A percentile compares a stretch with the other conserved stretches of the same genome.
phyloP scores from a whole-genome alignment of 2,888 invertebrate genomes.

The Epistrophe grossulariae region DNA sequence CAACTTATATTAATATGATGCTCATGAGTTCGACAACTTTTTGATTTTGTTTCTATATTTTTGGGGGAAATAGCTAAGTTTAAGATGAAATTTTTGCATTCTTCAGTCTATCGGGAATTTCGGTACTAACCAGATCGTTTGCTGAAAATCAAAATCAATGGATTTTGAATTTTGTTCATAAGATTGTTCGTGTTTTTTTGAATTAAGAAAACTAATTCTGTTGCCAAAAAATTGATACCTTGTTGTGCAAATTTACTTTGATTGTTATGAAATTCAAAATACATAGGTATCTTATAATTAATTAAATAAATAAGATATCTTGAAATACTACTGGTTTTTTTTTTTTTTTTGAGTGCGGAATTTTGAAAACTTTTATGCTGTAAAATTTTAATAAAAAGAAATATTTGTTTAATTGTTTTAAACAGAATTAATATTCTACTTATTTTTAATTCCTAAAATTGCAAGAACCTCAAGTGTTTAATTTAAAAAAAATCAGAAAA shows the following conservation, averaged over 20 bases:
- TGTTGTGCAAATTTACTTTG: not conserved
- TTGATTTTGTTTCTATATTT: conserved; percentile 17
- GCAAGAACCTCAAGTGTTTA: not conserved
- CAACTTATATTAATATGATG: conserved; percentile 23
- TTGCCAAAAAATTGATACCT: conserved; percentile 14
- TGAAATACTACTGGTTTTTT: not conserved
- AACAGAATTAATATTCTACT: not conserved
- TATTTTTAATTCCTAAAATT: not conserved
- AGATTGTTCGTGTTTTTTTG: conserved; percentile 1
- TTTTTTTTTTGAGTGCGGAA: not conserved
- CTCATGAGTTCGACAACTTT: conserved; percentile 38
- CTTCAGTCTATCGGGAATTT: conserved; percentile 78
- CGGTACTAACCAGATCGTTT: conserved; percentile 76
- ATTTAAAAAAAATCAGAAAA: not conserved
- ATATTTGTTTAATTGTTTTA: not conserved
- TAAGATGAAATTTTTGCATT: conserved; percentile 46
- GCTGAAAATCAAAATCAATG: conserved; percentile 54
- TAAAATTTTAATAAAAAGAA: not conserved
- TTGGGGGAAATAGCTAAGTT: not conserved
- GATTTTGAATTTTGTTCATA: conserved; percentile 19
- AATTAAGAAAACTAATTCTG: conserved; percentile 19
- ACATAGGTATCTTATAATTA: not conserved
- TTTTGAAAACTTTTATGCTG: not conserved
- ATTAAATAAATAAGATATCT: not conserved
- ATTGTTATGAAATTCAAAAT: conserved; percentile 11